phyloP scores from a whole-genome alignment of 2,797 vertebrate species.

The Bradypodion ventrale region DNA sequence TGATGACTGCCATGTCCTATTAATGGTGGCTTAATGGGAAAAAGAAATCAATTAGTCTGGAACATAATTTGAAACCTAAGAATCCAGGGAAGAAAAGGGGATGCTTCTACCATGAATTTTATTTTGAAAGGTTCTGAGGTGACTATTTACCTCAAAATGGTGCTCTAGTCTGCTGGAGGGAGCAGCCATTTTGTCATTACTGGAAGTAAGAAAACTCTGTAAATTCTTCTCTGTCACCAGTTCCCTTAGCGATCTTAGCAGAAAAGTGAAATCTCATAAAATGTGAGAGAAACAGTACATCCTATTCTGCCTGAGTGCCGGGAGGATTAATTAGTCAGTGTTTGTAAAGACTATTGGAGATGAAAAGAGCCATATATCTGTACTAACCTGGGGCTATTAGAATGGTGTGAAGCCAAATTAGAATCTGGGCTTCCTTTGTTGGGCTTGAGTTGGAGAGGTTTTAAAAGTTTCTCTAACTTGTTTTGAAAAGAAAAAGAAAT shows the following conservation, averaged over 20 bases:
- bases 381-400: slow-evolving; percentile 7
- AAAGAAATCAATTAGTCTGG: background rate
- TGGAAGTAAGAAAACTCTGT: background rate
- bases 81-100: background rate
- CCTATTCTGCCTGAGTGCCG: slow-evolving; percentile 1
- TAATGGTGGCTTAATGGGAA: background rate
- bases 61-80: background rate
- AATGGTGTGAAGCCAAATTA: slow-evolving; percentile 27
- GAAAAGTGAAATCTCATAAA: slow-evolving; percentile 16
- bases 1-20: background rate
- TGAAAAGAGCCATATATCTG: slow-evolving; percentile 32
- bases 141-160: background rate
- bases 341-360: slow-evolving; percentile 27
- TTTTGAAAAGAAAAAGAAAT: slow-evolving; percentile 27
- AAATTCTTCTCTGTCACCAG: background rate
- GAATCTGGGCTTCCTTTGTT: slow-evolving; percentile 7
- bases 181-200: background rate
- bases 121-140: background rate
- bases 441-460: slow-evolving; percentile 27
- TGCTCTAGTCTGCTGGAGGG: background rate
- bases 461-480: slow-evolving; percentile 45
- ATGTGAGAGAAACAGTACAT: slow-evolving; percentile 8
- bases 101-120: background rate
- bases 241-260: background rate
- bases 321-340: slow-evolving; percentile 33